A percentile compares a stretch with the other conserved stretches of the same genome.
These are phyloP conservation scores for Gasterosteus nipponicus DNA, from an alignment of 2,113 vertebrate genomes.

Conservation along the genomic window DNA sequence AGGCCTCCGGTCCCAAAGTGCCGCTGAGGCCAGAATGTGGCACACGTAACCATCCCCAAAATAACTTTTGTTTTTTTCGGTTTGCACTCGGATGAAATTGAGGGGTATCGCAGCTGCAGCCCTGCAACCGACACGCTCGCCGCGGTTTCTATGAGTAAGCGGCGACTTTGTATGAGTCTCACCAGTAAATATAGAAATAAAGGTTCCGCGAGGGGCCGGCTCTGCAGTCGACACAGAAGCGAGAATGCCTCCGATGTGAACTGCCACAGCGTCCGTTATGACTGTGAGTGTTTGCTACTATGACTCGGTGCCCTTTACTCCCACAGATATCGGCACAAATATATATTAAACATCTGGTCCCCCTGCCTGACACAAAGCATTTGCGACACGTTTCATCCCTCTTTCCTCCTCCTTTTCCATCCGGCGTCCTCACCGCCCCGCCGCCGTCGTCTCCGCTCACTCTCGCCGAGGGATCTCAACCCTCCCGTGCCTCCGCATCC, in stretches of 20 bases:
- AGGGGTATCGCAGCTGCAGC: constrained; percentile 48
- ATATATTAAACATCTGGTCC: constrained; percentile 9
- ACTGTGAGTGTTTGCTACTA: constrained; percentile 17
- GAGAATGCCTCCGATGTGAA: constrained; percentile 19
- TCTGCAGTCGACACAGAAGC: constrained; percentile 27
- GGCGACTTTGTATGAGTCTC: constrained; percentile 36
- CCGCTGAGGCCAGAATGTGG: constrained; percentile 47
- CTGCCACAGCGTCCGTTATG: constrained; percentile 19
- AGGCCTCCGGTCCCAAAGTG: constrained; percentile 47
- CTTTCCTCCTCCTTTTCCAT: constrained; percentile 25
- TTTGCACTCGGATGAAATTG: constrained; percentile 44
- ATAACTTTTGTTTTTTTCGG: constrained; percentile 51
- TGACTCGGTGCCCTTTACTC: constrained; percentile 30
- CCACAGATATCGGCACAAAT: constrained; percentile 25
- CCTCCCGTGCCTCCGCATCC: constrained; percentile 45
- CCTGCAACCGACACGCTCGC: constrained; percentile 12
- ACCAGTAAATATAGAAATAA: constrained; percentile 40
- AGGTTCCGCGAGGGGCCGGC: constrained; percentile 9
- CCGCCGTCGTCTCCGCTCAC: constrained; percentile 47
- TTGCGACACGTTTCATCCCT: constrained; percentile 18
- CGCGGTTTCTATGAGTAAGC: not conserved
- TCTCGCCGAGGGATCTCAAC: constrained; percentile 42
- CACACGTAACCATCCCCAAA: constrained; percentile 59
- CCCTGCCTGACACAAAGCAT: constrained; percentile 20
- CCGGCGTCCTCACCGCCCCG: constrained; percentile 37